Base-by-base conservation (phyloP, 2,113 vertebrate species). In the Ranitomeya variabilis region DNA sequence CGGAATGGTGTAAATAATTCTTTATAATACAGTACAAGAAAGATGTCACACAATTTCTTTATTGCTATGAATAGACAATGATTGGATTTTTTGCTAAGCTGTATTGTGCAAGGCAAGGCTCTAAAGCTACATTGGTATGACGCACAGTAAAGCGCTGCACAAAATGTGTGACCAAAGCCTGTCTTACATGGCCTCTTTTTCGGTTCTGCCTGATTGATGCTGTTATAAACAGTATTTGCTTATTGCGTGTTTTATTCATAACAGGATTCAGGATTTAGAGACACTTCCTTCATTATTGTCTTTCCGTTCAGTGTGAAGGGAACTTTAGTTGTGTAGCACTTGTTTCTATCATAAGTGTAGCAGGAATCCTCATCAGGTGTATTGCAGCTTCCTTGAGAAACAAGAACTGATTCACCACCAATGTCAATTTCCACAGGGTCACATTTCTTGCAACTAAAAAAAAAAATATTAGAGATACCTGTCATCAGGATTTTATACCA, bases 261-360 rank as follows among this genome's bases (percentile, higher is more conserved):
- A 87, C 95, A 96, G 86, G 95, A 95, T 0, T 89, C 89, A 0
- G 94, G 94, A 0, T 92, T 96, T 66, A 96, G 83, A 0, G 91
- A 91, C 0, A 93, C 82, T 6, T 82, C 0, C 4, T 93, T 74
- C 0, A 67, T 3, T 3, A 0, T 86, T 0, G 0, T 92, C 90
- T 91, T 12, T 0, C 93, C 94, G 0, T 0, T 8, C 11, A 92
- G 52, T 1, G 0, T 6, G 3, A 95, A 13, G 0, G 94, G 91
- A 86, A 92, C 79, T 0, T 74, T 74, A 0, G 91, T 71, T 5
- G 90, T 95, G 55, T 96, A 96, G 91, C 95, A 96, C 90, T 94
- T 85, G 8, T 95, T 91, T 84, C 95, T 91, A 91, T 95, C n/a
- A 0, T 95, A 96, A 14, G 92, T 92, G 11, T 95, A 96, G 89